Evolutionary conservation across 1,140 invertebrate genomes (phyloP), one percentile per base, ranked within the genome.

Genomic region (Galleria mellonella): DNA sequence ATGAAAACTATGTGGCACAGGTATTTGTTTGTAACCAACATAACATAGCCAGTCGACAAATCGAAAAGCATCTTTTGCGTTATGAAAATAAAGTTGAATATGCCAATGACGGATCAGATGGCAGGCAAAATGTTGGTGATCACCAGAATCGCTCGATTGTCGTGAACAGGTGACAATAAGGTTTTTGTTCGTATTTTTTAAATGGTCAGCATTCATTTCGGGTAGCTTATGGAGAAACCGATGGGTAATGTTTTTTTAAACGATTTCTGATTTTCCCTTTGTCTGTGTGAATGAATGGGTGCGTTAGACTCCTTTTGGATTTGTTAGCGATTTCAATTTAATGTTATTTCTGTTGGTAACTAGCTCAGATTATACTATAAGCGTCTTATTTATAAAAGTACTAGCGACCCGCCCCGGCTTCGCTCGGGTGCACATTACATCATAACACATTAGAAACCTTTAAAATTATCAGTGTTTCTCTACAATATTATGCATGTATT

Each of bases 161-260:
- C 54, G 41, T 56, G 63, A 66, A 72, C 61, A 72, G 73, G 73
- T 72, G 66, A 74, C 71, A 68, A 77, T 77, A 63, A 39, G 52
- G 60, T 72, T 70, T 62, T 58, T 58, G 51, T 63, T 57, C 8
- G 33, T 56, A 50, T 59, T 33, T n/a, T n/a, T 36, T 67, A 71
- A 70, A 64, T 53, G 51, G 13, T 47, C 40, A 45, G 51, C 60
- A 62, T 59, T 77, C 70, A 65, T 72, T 74, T 74, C 71, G 45
- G 52, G 65, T 65, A 74, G 71, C 68, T 76, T 77, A 77, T 72
- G 68, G 71, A 57, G 71, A 77, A 74, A 77, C 55, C 47, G 43
- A 62, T 60, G 48, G 56, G 40, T 77, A 51, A 77, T 72, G 68
- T 41, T 44, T 55, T 58, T 73, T 64, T 76, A 76, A 76, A 69